A percentile compares a stretch with the other conserved stretches of the same genome.
Evolutionary conservation across 1,140 invertebrate genomes (phyloP).

Genomic region (Lepidostoma basale): DNA sequence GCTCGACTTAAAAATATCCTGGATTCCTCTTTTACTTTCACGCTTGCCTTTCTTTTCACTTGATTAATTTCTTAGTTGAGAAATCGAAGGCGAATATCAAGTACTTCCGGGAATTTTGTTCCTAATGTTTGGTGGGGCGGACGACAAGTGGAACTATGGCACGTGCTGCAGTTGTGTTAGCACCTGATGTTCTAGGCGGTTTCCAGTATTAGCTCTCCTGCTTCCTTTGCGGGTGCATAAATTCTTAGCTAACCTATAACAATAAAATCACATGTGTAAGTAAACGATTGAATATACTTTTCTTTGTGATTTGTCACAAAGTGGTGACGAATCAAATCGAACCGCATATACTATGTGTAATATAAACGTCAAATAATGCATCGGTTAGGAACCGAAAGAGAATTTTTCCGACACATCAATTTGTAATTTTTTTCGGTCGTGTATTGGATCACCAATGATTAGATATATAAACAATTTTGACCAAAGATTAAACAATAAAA

Average conservation of each 20-base stretch:
- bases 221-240: conserved; percentile 75
- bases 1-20: background rate
- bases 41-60: background rate
- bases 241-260: conserved; percentile 74
- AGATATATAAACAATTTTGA: too few relatives aligned
- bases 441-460: too few relatives aligned
- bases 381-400: too few relatives aligned
- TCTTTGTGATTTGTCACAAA: too few relatives aligned
- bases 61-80: background rate
- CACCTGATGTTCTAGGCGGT: conserved; percentile 77
- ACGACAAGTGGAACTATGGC: conserved; percentile 64
- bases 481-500: too few relatives aligned
- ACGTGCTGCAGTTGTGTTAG: conserved; percentile 82
- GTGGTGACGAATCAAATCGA: too few relatives aligned
- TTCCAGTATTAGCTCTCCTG: conserved; percentile 76
- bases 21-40: background rate
- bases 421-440: too few relatives aligned
- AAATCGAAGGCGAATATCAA: conserved; percentile 15
- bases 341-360: too few relatives aligned
- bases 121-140: background rate
- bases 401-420: too few relatives aligned
- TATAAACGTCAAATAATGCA: too few relatives aligned
- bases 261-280: background rate
- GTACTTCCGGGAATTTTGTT: conserved; percentile 1
- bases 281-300: background rate